Evolutionary conservation across 1,140 invertebrate genomes (phyloP).

Genomic region (Dysdera silvatica): DNA sequence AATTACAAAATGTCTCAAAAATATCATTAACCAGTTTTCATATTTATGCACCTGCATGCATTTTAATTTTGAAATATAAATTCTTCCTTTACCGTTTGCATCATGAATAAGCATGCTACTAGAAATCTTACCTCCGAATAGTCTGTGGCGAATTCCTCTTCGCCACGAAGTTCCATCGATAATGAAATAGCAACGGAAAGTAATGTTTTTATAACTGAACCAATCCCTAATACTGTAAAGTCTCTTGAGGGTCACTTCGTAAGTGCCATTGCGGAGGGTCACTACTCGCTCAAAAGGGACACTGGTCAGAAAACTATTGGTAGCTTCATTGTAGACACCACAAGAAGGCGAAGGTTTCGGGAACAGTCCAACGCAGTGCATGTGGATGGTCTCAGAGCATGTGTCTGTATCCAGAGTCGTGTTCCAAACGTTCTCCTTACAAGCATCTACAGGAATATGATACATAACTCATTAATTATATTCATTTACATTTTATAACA

Average conservation of each 20-base stretch:
- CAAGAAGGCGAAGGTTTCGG: constrained; percentile 36
- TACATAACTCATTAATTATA: too few relatives aligned
- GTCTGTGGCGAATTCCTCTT: constrained; percentile 28
- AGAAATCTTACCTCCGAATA: constrained; percentile 34
- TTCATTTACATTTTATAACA: too few relatives aligned
- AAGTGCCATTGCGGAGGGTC: constrained; percentile 31
- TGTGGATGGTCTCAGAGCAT: constrained; percentile 33
- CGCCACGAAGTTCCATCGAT: constrained; percentile 34
- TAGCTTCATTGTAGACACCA: constrained; percentile 34
- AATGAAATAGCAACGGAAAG: constrained; percentile 34
- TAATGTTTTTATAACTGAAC: constrained; percentile 32
- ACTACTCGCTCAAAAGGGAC: constrained; percentile 33
- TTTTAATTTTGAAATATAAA: too few relatives aligned
- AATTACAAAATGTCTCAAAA: too few relatives aligned
- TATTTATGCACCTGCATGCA: too few relatives aligned
- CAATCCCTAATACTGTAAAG: constrained; percentile 30
- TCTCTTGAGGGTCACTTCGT: constrained; percentile 31
- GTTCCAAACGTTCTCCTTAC: constrained; percentile 32
- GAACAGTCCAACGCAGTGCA: constrained; percentile 35
- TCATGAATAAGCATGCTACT: too few relatives aligned
- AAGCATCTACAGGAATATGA: constrained; percentile 31
- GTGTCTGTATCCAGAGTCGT: constrained; percentile 24
- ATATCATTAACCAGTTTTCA: too few relatives aligned
- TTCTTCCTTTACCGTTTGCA: too few relatives aligned
- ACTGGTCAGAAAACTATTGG: constrained; percentile 20